Conservation (phyloP, 2,113 vertebrate species). For the Riparia riparia region DNA sequence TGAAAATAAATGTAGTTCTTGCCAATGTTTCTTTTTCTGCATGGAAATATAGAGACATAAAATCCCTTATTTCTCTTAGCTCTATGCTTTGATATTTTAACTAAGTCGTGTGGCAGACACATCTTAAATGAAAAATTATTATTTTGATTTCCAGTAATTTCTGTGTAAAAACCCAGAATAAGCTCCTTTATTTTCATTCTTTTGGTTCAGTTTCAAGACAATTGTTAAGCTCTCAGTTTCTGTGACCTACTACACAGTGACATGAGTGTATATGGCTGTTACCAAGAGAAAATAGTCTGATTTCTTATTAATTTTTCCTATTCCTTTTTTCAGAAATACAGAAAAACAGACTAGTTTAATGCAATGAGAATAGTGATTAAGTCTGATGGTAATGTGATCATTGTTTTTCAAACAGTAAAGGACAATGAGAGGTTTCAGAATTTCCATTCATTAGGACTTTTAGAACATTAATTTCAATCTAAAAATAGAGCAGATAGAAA, state of each 20-base stretch:
- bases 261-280: neutral
- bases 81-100: neutral
- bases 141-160: neutral
- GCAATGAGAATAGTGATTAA: neutral
- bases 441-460: slow-evolving; percentile 58
- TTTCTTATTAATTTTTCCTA: slow-evolving; percentile 20
- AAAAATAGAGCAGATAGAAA: slow-evolving; percentile 41
- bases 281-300: neutral
- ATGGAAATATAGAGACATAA: neutral
- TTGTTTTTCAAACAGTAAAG: slow-evolving; percentile 33
- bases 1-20: neutral
- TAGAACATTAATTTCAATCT: slow-evolving; percentile 59
- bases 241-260: neutral
- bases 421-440: slow-evolving; percentile 46
- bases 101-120: neutral
- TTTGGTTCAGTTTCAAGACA: neutral
- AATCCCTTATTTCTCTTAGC: neutral
- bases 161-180: neutral
- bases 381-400: neutral
- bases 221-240: neutral
- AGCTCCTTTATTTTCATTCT: neutral
- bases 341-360: neutral
- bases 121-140: neutral
- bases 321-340: neutral
- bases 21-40: neutral